Evolutionary conservation across 2,888 invertebrate species (phyloP).

Genomic region (Cistogaster globosa): DNA sequence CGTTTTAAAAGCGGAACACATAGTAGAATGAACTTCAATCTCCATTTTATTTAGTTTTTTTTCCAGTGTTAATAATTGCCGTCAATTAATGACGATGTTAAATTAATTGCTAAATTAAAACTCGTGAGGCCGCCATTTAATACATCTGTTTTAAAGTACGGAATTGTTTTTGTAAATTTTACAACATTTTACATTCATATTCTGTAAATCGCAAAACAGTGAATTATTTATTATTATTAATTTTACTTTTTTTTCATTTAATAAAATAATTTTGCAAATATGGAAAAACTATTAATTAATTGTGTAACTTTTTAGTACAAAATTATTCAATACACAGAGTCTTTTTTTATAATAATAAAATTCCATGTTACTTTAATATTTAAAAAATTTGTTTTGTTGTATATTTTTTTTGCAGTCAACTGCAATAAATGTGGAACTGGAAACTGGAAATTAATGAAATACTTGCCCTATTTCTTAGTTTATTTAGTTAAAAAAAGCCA

Average conservation of each 20-base stretch:
- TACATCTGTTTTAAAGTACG: conserved; percentile 53
- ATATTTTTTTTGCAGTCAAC: too few species aligned
- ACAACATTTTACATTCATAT: conserved; percentile 9
- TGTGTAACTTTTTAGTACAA: conserved; percentile 30
- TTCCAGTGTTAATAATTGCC: conserved; percentile 18
- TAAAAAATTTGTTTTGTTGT: too few species aligned
- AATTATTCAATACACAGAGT: conserved; percentile 38
- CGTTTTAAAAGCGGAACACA: too few species aligned
- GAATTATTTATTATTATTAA: conserved; percentile 10
- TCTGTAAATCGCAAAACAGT: conserved; percentile 24
- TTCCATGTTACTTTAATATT: conserved; percentile 38
- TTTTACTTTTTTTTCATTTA: neutral
- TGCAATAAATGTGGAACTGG: too few species aligned
- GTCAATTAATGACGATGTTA: conserved; percentile 19
- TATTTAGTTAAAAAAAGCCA: neutral
- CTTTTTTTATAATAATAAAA: neutral
- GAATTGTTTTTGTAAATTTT: conserved; percentile 37
- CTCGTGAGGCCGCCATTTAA: conserved; percentile 58
- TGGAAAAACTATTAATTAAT: conserved; percentile 14
- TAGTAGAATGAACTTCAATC: neutral
- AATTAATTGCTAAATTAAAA: conserved; percentile 57
- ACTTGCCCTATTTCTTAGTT: too few species aligned
- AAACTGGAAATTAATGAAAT: too few species aligned
- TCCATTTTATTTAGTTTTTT: neutral
- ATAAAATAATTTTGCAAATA: conserved; percentile 33